Percentiles rank a stretch among this genome's conserved stretches.
These are phyloP conservation scores for Clarias laeviceps DNA, from an alignment of 2,797 vertebrate species.

Conservation along the genomic window DNA sequence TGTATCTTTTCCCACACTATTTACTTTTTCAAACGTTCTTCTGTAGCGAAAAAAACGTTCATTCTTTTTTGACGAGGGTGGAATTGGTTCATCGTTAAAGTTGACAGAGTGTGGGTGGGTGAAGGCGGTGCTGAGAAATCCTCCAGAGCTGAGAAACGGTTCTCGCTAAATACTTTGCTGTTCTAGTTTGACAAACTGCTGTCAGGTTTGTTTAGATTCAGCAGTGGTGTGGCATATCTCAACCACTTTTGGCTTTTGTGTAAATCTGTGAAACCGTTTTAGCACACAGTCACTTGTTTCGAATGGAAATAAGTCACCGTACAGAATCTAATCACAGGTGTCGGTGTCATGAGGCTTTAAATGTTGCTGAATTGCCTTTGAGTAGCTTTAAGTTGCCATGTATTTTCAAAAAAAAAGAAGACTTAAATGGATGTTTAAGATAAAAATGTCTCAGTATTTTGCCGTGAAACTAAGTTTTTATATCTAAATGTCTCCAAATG, in stretches of 20 bases:
- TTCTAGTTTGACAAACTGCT: not conserved
- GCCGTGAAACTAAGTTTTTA: constrained; percentile 17
- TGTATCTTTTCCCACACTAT: not conserved
- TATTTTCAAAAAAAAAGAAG: not conserved
- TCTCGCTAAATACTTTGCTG: not conserved
- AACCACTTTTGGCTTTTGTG: not conserved
- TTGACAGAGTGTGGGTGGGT: not conserved
- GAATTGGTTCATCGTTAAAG: not conserved
- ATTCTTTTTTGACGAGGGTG: not conserved
- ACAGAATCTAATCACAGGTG: not conserved
- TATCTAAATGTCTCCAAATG: constrained; percentile 34
- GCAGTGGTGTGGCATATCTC: not conserved
- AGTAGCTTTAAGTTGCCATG: not conserved
- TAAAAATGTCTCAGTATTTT: not conserved
- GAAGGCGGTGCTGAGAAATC: no score
- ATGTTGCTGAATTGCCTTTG: not conserved
- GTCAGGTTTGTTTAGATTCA: not conserved
- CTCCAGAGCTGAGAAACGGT: not conserved
- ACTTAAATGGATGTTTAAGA: not conserved
- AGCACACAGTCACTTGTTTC: not conserved
- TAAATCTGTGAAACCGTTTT: not conserved
- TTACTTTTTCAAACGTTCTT: not conserved
- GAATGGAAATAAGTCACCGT: not conserved
- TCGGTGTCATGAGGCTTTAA: not conserved
- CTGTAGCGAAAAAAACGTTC: not conserved